Conservation (phyloP, 1,140 invertebrate species). For the Megathymus violae region DNA sequence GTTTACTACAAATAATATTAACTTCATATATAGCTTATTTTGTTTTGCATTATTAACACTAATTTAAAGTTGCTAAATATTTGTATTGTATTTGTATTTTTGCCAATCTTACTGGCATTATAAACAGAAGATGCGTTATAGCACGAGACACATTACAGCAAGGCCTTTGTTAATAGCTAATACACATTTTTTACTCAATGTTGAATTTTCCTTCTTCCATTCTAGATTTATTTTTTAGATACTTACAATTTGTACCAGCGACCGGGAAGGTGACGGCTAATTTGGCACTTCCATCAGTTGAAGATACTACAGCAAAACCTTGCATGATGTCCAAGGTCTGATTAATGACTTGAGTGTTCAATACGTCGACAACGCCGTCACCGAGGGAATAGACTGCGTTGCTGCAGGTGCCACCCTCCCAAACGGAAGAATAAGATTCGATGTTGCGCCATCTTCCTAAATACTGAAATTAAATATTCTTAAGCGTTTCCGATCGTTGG, state of each 20-base stretch:
- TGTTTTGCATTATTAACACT: too few relatives aligned
- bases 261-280: conserved; percentile 62
- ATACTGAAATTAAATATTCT: conserved; percentile 55
- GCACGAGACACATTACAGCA: too few relatives aligned
- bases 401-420: conserved; percentile 59
- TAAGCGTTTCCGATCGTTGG: too few relatives aligned
- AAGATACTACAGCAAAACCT: conserved; percentile 46
- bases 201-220: too few relatives aligned
- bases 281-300: conserved; percentile 54
- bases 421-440: conserved; percentile 55
- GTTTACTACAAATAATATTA: too few relatives aligned
- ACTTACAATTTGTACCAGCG: conserved; percentile 55
- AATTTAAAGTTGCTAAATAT: too few relatives aligned
- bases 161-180: too few relatives aligned
- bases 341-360: conserved; percentile 65
- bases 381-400: conserved; percentile 54
- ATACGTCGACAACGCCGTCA: conserved; percentile 49
- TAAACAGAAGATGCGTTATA: too few relatives aligned
- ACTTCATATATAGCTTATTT: too few relatives aligned
- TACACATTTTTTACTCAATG: too few relatives aligned
- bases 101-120: too few relatives aligned
- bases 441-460: conserved; percentile 66
- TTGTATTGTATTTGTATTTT: too few relatives aligned
- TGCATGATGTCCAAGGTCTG: conserved; percentile 47
- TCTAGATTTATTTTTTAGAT: conserved; percentile 7